Conservation (phyloP, 2,797 vertebrate genomes). For the Strix occidentalis region DNA sequence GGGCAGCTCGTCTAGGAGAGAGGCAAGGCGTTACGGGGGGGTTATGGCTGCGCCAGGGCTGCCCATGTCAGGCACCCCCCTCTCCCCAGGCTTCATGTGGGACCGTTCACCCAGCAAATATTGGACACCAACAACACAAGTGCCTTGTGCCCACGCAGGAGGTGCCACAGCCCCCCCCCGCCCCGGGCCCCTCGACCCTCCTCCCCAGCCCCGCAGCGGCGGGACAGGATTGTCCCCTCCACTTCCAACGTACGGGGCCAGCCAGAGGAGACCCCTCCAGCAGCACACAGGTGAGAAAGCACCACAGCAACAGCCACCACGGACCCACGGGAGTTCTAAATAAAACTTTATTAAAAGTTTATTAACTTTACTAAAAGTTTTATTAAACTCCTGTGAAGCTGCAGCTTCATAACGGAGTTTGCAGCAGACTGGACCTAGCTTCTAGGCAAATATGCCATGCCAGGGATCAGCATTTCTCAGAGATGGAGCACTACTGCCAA, state of each 20-base stretch:
- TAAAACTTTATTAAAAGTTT: background rate
- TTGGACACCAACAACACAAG: too few species aligned
- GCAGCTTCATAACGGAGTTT: background rate
- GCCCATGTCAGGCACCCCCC: background rate
- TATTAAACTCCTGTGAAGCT: background rate
- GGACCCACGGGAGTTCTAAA: fast-evolving
- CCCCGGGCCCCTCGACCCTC: fast-evolving
- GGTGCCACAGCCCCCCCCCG: background rate
- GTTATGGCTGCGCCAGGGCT: fast-evolving
- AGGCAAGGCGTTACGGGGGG: fast-evolving
- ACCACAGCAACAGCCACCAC: background rate
- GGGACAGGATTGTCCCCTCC: background rate
- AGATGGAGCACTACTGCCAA: background rate
- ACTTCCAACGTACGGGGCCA: background rate
- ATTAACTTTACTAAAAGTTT: background rate
- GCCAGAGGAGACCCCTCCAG: background rate
- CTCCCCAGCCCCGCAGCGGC: background rate
- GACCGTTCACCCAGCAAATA: too few species aligned
- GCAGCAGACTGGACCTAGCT: background rate
- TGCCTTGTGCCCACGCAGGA: fast-evolving
- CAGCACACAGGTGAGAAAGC: fast-evolving
- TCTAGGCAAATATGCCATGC: fast-evolving
- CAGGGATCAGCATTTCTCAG: background rate
- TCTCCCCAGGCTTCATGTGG: background rate
- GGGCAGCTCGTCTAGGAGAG: constrained; percentile 87